Evolutionary conservation across 2,888 invertebrate genomes (phyloP), one percentile per base, ranked within the genome.

Genomic region (Drosophila mimica): DNA sequence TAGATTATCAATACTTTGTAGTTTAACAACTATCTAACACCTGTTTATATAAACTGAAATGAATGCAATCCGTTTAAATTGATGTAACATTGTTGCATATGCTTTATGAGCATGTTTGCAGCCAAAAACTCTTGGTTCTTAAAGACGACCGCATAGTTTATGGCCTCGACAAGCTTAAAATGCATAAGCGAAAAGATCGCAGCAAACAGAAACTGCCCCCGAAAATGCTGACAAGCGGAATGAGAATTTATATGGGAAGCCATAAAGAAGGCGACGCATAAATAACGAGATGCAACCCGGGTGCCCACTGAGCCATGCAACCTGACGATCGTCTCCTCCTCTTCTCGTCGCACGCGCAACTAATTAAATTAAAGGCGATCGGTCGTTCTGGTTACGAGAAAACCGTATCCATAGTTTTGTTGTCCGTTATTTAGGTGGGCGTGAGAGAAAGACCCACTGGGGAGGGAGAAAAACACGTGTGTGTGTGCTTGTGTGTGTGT

Each of bases 361-460:
- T 91, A 91, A 89, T 91, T 90, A 89, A 91, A 87, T 89, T 89
- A 91, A 87, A 88, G 74, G 70, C 89, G 74, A 81, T 85, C 89
- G 76, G 54, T 30, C 70, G 69, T 61, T 60, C 57, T 57, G 57
- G 58, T 43, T 51, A 51, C 54, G 54, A 65, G 74, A 30, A 65
- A 28, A 77, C 65, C 52, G 58, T 33, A 11, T 60, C 43, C 54
- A 69, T 75, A 64, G 61, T 68, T 73, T 63, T 49, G 56, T 58
- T 51, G 58, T 38, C 64, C 70, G 70, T 76, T 79, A 76, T 74
- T 59, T 53, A 70, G 70, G 79, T 77, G 74, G 78, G 72, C 63
- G 65, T 49, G 49, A 20, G 7, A 40, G n/a, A 38, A 13, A 36
- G 33, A 15, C 28, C 17, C 20, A 8, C n/a, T 25, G 25, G 2